phyloP scores from a whole-genome alignment of 2,797 vertebrate species.

The Myotis findleyi region DNA sequence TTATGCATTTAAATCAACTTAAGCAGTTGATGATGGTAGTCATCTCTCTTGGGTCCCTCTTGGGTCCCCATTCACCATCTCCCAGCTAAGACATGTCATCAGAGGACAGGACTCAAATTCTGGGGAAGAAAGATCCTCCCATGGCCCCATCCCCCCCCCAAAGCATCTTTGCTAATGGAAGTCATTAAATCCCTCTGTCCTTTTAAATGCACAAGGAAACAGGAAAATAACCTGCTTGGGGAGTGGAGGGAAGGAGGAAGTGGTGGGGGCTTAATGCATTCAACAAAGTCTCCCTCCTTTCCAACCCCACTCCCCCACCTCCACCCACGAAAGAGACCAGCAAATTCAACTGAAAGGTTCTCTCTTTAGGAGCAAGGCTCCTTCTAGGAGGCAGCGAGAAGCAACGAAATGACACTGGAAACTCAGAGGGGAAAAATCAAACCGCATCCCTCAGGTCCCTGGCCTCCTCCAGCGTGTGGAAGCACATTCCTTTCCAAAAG shows the following conservation, averaged over 20 bases:
- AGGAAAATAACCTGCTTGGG: neutral
- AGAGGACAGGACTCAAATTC: neutral
- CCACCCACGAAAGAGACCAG: neutral
- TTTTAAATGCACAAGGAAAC: neutral
- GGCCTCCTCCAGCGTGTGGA: neutral
- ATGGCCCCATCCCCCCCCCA: neutral
- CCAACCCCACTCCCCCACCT: neutral
- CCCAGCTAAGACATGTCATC: neutral
- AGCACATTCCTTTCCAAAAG: neutral
- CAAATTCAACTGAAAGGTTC: neutral
- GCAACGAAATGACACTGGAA: neutral
- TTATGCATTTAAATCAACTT: too few relatives aligned
- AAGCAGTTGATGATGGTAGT: neutral
- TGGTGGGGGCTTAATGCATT: neutral
- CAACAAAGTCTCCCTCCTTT: neutral
- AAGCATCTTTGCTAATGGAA: too few relatives aligned
- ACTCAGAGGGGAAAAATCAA: neutral
- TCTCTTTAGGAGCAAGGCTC: neutral
- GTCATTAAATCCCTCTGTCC: neutral
- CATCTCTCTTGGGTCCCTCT: neutral
- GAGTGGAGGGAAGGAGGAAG: neutral
- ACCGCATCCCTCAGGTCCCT: neutral
- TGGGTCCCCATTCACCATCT: neutral
- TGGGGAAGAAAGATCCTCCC: neutral
- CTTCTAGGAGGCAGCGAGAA: neutral